phyloP scores from a whole-genome alignment of 2,113 vertebrate species.

The Esox niger region DNA sequence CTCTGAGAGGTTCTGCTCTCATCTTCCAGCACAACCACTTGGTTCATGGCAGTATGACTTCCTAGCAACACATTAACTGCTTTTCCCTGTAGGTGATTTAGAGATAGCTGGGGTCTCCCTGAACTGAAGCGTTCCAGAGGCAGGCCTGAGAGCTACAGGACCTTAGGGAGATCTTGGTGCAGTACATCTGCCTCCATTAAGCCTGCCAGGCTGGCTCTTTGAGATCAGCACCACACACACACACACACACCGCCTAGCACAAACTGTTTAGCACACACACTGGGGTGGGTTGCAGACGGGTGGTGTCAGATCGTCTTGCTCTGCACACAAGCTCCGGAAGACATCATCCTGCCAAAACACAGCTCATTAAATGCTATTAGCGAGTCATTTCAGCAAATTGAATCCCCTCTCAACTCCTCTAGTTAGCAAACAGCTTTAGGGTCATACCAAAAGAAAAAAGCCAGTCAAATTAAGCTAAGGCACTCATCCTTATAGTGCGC shows the following conservation, averaged over 20 bases:
- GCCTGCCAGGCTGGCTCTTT: constrained; percentile 49
- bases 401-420: constrained; percentile 65
- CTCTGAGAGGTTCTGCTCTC: constrained; percentile 38
- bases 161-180: constrained; percentile 32
- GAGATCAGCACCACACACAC: constrained; percentile 36
- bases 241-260: constrained; percentile 10
- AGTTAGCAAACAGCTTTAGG: constrained; percentile 69
- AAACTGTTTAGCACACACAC: neutral
- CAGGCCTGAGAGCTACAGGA: constrained; percentile 57
- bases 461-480: constrained; percentile 52
- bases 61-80: constrained; percentile 49
- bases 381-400: constrained; percentile 72
- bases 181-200: constrained; percentile 65
- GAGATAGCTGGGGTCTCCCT: constrained; percentile 37
- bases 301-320: constrained; percentile 59
- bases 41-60: constrained; percentile 31
- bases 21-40: constrained; percentile 42
- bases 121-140: constrained; percentile 50
- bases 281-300: constrained; percentile 53
- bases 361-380: constrained; percentile 78
- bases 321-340: constrained; percentile 57
- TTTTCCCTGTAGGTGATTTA: constrained; percentile 43
- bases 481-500: constrained; percentile 52
- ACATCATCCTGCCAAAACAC: constrained; percentile 65
- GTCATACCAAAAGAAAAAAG: constrained; percentile 57